Conservation (phyloP, 2,888 invertebrate species). For the Pediacus dermestoides region DNA sequence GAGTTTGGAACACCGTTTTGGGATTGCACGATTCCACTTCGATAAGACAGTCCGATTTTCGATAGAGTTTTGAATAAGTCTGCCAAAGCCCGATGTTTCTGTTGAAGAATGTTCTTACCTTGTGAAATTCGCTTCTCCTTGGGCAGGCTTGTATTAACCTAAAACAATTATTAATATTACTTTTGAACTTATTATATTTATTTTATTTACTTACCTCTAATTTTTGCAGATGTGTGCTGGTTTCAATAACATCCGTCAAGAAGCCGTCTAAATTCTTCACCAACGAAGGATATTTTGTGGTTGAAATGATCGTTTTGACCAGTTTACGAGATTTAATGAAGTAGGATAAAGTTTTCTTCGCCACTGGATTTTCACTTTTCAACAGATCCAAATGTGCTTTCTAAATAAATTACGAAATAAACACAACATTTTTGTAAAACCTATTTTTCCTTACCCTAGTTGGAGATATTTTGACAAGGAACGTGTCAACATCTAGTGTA, state of each 20-base stretch:
- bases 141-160: constrained; percentile 58
- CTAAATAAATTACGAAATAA: constrained; percentile 3
- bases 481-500: constrained; percentile 44
- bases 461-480: constrained; percentile 35
- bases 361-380: constrained; percentile 18
- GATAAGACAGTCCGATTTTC: constrained; percentile 75
- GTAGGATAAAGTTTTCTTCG: constrained; percentile 34
- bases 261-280: constrained; percentile 64
- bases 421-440: neutral
- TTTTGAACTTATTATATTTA: neutral
- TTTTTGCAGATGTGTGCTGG: constrained; percentile 63
- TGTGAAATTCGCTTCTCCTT: constrained; percentile 74
- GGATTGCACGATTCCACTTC: constrained; percentile 68
- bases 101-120: constrained; percentile 76
- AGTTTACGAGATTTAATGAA: constrained; percentile 62
- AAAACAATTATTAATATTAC: constrained; percentile 18
- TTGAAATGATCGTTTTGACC: constrained; percentile 60
- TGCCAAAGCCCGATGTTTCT: constrained; percentile 79
- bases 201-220: constrained; percentile 55
- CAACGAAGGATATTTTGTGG: constrained; percentile 58
- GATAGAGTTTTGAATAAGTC: constrained; percentile 80
- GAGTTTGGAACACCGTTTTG: constrained; percentile 54
- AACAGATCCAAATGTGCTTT: constrained; percentile 14
- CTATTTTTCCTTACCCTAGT: constrained; percentile 26
- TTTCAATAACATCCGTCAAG: constrained; percentile 63